Evolutionary conservation across 2,113 vertebrate genomes (phyloP).

Genomic region (Hydropotes inermis): DNA sequence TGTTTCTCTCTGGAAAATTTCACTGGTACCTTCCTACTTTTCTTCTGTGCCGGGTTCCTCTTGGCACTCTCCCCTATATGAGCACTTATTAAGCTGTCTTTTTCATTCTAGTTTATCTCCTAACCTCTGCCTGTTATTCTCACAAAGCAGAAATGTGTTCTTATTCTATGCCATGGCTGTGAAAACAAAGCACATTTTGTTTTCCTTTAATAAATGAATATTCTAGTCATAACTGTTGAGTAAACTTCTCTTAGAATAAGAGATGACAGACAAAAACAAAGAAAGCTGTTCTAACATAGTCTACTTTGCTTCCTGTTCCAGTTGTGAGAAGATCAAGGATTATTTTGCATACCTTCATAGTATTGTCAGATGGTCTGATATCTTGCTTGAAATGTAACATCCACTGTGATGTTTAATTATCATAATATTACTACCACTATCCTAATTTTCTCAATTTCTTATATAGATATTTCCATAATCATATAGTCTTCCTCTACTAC

Average conservation of each 20-base stretch:
- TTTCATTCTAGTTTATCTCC: not conserved
- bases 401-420: not conserved
- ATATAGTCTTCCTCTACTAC: not conserved
- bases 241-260: not conserved
- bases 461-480: not conserved
- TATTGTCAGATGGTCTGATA: not conserved
- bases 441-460: not conserved
- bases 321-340: not conserved
- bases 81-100: not conserved
- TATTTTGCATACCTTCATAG: not conserved
- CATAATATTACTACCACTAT: not conserved
- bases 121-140: not conserved
- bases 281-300: not conserved
- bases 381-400: not conserved
- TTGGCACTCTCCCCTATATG: not conserved
- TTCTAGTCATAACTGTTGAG: not conserved
- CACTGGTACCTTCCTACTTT: not conserved
- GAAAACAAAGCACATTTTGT: not conserved
- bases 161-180: not conserved
- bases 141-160: not conserved
- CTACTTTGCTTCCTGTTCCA: not conserved
- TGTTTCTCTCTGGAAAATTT: not conserved
- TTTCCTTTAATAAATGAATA: not conserved
- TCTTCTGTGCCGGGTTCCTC: not conserved
- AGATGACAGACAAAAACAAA: not conserved